These are phyloP conservation scores for Itoplectis maculator DNA, from an alignment of 2,888 invertebrate genomes.

Conservation along the genomic window DNA sequence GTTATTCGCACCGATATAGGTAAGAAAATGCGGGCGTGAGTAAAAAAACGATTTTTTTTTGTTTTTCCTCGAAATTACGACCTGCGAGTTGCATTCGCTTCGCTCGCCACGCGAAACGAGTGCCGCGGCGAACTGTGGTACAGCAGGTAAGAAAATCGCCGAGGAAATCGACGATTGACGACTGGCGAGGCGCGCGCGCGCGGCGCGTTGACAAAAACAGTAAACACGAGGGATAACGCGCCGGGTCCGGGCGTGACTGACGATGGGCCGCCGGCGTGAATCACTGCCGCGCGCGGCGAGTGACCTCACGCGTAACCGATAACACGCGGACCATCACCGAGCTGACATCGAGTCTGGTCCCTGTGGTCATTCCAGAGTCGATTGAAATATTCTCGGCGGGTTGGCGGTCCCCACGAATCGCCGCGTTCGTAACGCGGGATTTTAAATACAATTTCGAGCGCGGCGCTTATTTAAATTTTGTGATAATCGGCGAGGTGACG, in stretches of 20 bases:
- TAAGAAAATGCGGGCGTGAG: neutral
- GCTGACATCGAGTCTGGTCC: neutral
- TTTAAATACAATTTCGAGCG: neutral
- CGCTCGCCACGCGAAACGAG: no score
- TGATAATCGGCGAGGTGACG: neutral
- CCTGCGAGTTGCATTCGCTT: no score
- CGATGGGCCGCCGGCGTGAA: neutral
- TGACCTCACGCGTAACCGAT: slow-evolving; percentile 9
- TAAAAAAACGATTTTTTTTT: no score
- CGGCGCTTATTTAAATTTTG: neutral
- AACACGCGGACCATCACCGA: neutral
- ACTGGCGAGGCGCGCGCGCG: no score
- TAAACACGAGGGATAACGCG: neutral
- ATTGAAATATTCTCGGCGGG: neutral
- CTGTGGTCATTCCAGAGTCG: neutral
- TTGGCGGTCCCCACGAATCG: no score
- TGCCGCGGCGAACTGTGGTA: no score
- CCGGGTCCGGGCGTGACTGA: neutral
- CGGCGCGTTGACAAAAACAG: neutral
- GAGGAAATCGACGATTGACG: no score
- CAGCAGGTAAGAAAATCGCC: no score
- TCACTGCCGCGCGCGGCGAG: neutral
- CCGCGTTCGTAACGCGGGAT: neutral
- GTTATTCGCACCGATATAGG: neutral
- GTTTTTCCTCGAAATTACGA: no score